These are phyloP conservation scores for Apogon talboti DNA, from an alignment of 2,797 vertebrate genomes.

Conservation along the genomic window DNA sequence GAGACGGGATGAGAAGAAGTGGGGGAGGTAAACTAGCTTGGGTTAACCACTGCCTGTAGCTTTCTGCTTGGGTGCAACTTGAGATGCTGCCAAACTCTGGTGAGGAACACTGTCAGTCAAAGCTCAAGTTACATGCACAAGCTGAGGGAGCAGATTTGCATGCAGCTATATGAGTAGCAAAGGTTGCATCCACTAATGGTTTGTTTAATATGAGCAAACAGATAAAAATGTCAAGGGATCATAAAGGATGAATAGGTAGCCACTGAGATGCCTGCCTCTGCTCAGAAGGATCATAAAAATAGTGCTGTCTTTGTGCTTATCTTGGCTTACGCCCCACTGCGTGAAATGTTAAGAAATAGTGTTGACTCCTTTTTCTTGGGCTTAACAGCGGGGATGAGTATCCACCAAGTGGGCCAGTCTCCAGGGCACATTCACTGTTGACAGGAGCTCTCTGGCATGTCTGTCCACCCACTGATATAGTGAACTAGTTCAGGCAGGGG, in stretches of 20 bases:
- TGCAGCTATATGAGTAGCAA: constrained; percentile 16
- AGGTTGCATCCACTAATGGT: constrained; percentile 36
- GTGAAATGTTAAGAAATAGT: constrained; percentile 52
- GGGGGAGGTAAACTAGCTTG: constrained; percentile 83
- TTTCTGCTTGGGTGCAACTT: constrained; percentile 67
- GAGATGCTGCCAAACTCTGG: constrained; percentile 29
- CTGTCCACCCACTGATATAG: constrained; percentile 73
- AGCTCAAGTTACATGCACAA: constrained; percentile 17
- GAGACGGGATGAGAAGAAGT: constrained; percentile 74
- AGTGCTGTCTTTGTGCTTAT: constrained; percentile 63
- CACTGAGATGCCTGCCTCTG: constrained; percentile 22
- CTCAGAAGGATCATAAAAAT: constrained; percentile 64
- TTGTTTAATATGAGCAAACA: constrained; percentile 53
- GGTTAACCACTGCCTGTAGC: constrained; percentile 84
- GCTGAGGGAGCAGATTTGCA: background rate
- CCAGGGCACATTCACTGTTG: constrained; percentile 62
- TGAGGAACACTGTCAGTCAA: constrained; percentile 22
- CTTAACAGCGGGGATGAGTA: constrained; percentile 58
- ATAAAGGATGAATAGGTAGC: constrained; percentile 41
- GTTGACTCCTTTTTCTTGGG: constrained; percentile 42
- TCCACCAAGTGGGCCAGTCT: constrained; percentile 59
- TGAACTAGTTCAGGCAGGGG: constrained; percentile 57
- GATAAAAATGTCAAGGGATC: constrained; percentile 35
- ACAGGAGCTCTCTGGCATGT: constrained; percentile 62
- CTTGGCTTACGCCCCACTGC: constrained; percentile 45